Base-by-base conservation (phyloP, 2,797 vertebrate species). In the Etheostoma nigrum region DNA sequence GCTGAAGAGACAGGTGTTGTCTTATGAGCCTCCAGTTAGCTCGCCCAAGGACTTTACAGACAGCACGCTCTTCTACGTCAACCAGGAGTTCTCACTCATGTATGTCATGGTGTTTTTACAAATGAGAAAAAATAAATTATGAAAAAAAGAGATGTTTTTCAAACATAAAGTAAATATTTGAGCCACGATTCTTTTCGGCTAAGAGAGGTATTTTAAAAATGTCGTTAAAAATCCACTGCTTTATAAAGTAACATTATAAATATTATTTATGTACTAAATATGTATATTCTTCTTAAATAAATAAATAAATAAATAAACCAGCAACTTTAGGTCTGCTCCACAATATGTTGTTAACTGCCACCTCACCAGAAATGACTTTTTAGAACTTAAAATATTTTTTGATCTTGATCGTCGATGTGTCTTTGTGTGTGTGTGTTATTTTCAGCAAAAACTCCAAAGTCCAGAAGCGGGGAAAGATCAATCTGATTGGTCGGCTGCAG, bases 51-150 rank as follows among this genome's bases (percentile, higher is more conserved):
- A 99, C 95, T 99, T 99, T 89, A 97, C 97, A 70, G 98, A 99
- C 90, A 95, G 96, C 90, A 98, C 98, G n/a, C 95, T 99, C 89
- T 99, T 99, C 95, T 98, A 96, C 58, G 97, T 99, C 89, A 99
- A 99, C 95, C 98, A 99, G 94, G 98, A 99, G 74, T 99, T 99
- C 95, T 98, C 97, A 67, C 96, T 99, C 94, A 99, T 99, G 98
- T 99, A 95, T 89, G 97, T 72, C 49, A 5, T 9, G 4, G 7
- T 40, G 13, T 45, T 4, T 60, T 10, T 42, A 30, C 2, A 18
- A 23, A 33, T 8, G 2, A 65, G 30, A 52, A 25, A 25, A 40
- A 18, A 55, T 0, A 10, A 40, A 40, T 48, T 19, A 18, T 7
- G 7, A 18, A 18, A 47, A 47, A 47, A 40, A 5, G 7, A 47